Conservation (phyloP, 2,888 invertebrate genomes). For the Tolmerus cingulatus region DNA sequence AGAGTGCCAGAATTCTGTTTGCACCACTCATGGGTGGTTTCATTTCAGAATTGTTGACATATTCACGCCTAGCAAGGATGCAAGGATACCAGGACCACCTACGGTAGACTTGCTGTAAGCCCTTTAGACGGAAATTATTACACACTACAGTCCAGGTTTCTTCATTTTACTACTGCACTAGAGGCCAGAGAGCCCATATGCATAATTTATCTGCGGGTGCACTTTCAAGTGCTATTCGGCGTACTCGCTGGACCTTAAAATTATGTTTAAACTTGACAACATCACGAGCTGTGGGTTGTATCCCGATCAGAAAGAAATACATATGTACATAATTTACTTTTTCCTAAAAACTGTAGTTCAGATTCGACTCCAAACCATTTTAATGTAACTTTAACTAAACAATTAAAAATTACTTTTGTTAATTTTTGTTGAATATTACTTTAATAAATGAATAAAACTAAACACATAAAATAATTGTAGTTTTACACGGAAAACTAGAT, state of each 20-base stretch:
- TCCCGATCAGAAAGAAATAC: too few species aligned
- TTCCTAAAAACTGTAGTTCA: background rate
- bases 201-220: background rate
- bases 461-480: too few species aligned
- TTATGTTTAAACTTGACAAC: background rate
- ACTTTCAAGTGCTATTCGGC: background rate
- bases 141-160: background rate
- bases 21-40: background rate
- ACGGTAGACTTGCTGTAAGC: background rate
- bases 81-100: background rate
- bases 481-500: too few species aligned
- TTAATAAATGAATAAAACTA: too few species aligned
- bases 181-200: background rate
- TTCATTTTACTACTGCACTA: background rate
- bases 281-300: background rate
- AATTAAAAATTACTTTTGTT: too few species aligned
- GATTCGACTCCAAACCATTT: background rate
- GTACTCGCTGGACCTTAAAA: background rate
- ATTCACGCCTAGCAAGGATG: background rate
- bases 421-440: too few species aligned
- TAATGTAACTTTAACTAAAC: background rate
- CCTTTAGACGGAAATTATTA: background rate
- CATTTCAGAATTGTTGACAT: background rate
- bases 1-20: background rate
- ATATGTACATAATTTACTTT: background rate